These are phyloP conservation scores for Limosa lapponica DNA, from an alignment of 2,797 vertebrate species.

Conservation along the genomic window DNA sequence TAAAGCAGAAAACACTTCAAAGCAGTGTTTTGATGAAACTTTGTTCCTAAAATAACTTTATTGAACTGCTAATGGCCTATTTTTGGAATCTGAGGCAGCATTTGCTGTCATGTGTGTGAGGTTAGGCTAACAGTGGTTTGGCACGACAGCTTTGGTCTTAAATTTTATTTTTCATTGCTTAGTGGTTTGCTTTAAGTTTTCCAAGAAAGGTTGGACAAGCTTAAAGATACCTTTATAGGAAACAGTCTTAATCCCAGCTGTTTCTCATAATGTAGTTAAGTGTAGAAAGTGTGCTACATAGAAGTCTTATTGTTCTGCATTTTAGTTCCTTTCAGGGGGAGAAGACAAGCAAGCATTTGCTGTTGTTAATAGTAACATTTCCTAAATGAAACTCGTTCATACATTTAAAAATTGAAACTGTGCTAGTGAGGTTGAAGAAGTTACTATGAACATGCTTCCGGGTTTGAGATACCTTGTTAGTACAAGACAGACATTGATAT, in stretches of 20 bases:
- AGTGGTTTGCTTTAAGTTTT: neutral
- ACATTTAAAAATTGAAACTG: neutral
- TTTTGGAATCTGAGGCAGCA: neutral
- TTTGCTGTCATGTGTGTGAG: neutral
- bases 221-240: neutral
- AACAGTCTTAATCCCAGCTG: neutral
- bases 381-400: neutral
- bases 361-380: neutral
- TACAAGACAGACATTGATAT: neutral
- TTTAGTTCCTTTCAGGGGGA: neutral
- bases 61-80: neutral
- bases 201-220: neutral
- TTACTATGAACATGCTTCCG: neutral
- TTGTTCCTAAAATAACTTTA: neutral
- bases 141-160: neutral
- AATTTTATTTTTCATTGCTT: neutral
- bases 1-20: conserved; percentile 4
- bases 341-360: neutral
- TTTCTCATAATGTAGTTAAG: neutral
- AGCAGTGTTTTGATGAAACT: neutral
- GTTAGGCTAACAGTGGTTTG: neutral
- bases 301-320: neutral
- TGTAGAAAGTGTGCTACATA: neutral
- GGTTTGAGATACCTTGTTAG: neutral
- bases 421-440: neutral